These are phyloP conservation scores for Labeo calbasu DNA, from an alignment of 2,797 vertebrate genomes.

Conservation along the genomic window DNA sequence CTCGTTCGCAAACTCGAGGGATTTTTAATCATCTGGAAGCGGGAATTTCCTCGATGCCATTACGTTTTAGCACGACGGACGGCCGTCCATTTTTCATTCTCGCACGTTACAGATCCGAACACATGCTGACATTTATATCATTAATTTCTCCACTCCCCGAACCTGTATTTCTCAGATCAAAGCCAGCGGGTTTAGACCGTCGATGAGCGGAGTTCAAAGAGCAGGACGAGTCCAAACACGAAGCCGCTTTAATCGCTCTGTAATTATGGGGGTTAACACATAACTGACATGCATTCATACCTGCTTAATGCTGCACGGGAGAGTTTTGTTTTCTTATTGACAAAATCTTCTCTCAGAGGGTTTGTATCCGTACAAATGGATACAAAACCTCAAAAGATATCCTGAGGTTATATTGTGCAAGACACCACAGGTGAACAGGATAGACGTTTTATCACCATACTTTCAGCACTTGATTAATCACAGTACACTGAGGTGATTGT, in stretches of 20 bases:
- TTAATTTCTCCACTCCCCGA: conserved; percentile 37
- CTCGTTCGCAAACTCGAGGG: background rate
- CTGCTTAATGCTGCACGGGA: conserved; percentile 20
- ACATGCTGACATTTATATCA: conserved; percentile 4
- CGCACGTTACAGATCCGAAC: background rate
- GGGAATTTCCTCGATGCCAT: background rate
- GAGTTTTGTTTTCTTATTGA: background rate
- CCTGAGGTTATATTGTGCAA: background rate
- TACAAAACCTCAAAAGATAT: background rate
- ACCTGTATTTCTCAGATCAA: conserved; percentile 23
- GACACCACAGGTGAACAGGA: background rate
- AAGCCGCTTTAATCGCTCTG: conserved; percentile 19
- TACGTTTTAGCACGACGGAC: background rate
- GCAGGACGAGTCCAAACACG: conserved; percentile 16
- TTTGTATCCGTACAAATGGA: background rate
- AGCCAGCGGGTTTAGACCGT: background rate
- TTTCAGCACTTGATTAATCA: background rate
- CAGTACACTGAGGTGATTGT: background rate
- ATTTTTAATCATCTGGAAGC: background rate
- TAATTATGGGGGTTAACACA: conserved; percentile 44
- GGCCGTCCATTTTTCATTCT: background rate
- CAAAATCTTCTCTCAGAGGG: conserved; percentile 3
- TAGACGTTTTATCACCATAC: background rate
- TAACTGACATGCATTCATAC: conserved; percentile 41
- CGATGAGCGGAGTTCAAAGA: conserved; percentile 25